These are phyloP conservation scores for Potamilus streckersoni DNA, from an alignment of 1,140 invertebrate genomes.

Conservation along the genomic window DNA sequence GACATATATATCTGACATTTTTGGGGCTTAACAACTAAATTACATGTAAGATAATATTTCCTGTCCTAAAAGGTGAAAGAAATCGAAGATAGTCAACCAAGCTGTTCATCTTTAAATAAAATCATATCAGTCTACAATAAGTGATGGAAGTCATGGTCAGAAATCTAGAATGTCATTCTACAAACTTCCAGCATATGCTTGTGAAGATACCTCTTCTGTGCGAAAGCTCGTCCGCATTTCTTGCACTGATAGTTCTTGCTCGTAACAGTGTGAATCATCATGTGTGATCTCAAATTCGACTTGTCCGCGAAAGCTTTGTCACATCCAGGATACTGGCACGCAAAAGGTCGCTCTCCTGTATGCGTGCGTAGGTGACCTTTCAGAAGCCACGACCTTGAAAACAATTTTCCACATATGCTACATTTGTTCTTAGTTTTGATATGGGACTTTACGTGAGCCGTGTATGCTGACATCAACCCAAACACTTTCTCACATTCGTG, in stretches of 20 bases:
- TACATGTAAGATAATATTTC: too few species aligned
- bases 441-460: constrained; percentile 33
- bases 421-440: constrained; percentile 79
- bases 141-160: too few species aligned
- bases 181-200: constrained; percentile 80
- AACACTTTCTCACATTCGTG: constrained; percentile 35
- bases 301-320: constrained; percentile 81
- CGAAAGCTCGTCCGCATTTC: constrained; percentile 85
- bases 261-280: constrained; percentile 96
- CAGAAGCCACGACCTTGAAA: constrained; percentile 95
- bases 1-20: too few species aligned
- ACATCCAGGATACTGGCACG: constrained; percentile 93
- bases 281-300: constrained; percentile 97
- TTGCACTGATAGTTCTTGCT: constrained; percentile 92
- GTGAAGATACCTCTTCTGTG: constrained; percentile 79
- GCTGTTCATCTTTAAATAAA: too few species aligned
- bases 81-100: too few species aligned
- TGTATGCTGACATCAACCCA: constrained; percentile 28
- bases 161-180: constrained; percentile 16
- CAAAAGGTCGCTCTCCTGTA: constrained; percentile 96
- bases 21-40: too few species aligned
- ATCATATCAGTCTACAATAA: too few species aligned
- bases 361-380: constrained; percentile 96
- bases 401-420: constrained; percentile 91
- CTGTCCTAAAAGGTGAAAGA: too few species aligned